Base-by-base conservation (phyloP, 2,113 vertebrate species). In the Triplophysa tibetana region DNA sequence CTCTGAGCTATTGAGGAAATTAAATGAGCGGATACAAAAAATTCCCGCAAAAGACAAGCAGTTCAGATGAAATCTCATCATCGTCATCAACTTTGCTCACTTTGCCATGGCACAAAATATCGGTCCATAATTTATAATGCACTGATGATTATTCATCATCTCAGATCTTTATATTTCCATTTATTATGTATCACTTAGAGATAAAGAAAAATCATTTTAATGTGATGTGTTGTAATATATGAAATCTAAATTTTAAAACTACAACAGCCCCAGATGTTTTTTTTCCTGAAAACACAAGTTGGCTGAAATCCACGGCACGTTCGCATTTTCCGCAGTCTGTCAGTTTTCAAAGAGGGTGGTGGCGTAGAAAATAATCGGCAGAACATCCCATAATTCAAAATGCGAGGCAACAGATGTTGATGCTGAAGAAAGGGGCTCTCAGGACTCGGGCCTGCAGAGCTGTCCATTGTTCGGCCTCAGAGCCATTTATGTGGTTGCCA, bases 331-430 rank as follows among this genome's bases (percentile, higher is more conserved):
- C 74, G 87, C 83, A 87, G 87, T 88, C 85, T 87, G 89, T 85
- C 85, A 75, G 70, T 80, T 88, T 72, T 89, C 83, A 89, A 93
- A 89, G 75, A 77, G 88, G 87, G 72, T 87, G 87, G 82, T 84
- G 88, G 89, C 83, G n/a, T n/a, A 58, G 50, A 21, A 58, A 58
- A 89, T 91, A 91, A 91, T 91, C 88, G 82, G 88, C 90, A 92
- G 91, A 93, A 93, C 91, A 92, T 93, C 92, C 91, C 83, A 92
- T 92, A 95, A 94, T 94, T 94, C 92, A 90, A 91, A 93, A 90
- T 93, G 93, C 92, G 91, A 92, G 93, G 94, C 92, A 95, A 94
- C 96, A 97, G 96, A 97, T 96, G 96, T 97, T 95, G 92, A 89
- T 89, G 88, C 73, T 88, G 91, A 92, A 94, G 93, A 93, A 94